These are phyloP conservation scores for Leptinotarsa peninsularis DNA, from an alignment of 2,888 invertebrate genomes.

Conservation along the genomic window DNA sequence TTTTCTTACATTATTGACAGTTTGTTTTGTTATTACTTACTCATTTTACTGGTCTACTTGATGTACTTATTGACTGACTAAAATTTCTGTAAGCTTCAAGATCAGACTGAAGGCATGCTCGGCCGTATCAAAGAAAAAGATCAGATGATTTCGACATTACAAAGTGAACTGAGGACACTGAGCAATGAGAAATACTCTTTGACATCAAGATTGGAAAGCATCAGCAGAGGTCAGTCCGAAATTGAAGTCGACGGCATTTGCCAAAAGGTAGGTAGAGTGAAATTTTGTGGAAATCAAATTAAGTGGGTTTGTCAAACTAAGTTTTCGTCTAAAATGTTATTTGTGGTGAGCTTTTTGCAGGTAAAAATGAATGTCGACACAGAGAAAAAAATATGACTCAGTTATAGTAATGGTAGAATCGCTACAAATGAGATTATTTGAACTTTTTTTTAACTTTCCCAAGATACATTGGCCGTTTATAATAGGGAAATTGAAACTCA, in stretches of 20 bases:
- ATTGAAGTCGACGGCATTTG: constrained; percentile 52
- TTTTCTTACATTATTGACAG: too few species aligned
- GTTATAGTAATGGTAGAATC: too few species aligned
- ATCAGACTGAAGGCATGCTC: constrained; percentile 48
- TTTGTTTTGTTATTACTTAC: background rate
- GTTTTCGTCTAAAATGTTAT: too few species aligned
- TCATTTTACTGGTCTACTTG: background rate
- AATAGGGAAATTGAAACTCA: too few species aligned
- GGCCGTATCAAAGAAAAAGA: constrained; percentile 65
- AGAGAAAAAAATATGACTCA: too few species aligned
- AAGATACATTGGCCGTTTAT: too few species aligned
- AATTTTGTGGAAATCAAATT: background rate
- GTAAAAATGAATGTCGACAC: too few species aligned
- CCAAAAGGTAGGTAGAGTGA: constrained; percentile 51
- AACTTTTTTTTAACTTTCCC: too few species aligned
- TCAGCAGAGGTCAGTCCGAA: constrained; percentile 49
- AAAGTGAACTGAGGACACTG: constrained; percentile 65
- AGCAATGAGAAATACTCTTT: constrained; percentile 65
- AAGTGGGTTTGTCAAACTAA: too few species aligned
- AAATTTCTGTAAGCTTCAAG: constrained; percentile 22
- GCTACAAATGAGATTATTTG: too few species aligned
- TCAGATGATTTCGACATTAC: constrained; percentile 61
- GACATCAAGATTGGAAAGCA: constrained; percentile 62
- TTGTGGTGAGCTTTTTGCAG: too few species aligned
- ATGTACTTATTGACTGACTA: background rate